These are phyloP conservation scores for Plagodis dolabraria DNA, from an alignment of 2,888 invertebrate species.

Conservation along the genomic window DNA sequence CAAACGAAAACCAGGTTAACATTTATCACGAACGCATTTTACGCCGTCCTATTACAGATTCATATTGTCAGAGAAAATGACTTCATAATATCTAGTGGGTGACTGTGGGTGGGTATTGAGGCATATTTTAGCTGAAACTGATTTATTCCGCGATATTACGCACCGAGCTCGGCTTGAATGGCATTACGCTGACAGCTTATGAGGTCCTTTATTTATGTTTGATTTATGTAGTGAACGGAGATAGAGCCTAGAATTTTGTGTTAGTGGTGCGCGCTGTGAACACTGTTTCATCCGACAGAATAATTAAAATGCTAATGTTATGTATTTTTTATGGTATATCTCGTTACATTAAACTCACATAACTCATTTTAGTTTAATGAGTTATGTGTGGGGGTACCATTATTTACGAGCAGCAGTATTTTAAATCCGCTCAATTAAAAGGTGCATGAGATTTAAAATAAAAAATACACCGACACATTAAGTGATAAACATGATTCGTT, in stretches of 20 bases:
- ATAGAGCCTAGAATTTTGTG: conserved; percentile 49
- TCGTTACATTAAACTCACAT: no score
- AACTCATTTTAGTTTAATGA: no score
- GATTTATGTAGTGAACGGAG: conserved; percentile 81
- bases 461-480: no score
- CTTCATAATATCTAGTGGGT: conserved; percentile 70
- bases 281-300: neutral
- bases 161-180: conserved; percentile 76
- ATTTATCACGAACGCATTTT: conserved; percentile 20
- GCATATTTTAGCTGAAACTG: conserved; percentile 78
- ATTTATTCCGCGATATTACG: conserved; percentile 82
- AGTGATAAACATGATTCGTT: no score
- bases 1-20: neutral
- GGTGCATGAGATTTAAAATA: no score
- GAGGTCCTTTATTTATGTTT: conserved; percentile 81
- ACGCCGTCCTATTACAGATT: conserved; percentile 22
- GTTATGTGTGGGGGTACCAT: no score
- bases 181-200: conserved; percentile 82
- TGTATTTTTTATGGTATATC: no score
- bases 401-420: no score
- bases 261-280: conserved; percentile 9
- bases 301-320: no score
- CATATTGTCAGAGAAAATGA: conserved; percentile 52
- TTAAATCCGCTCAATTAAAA: no score
- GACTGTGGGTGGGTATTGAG: conserved; percentile 62